Percentiles rank a stretch among this genome's conserved stretches.
These are phyloP conservation scores for Parasteatoda tepidariorum DNA, from an alignment of 1,140 invertebrate species.

Conservation along the genomic window DNA sequence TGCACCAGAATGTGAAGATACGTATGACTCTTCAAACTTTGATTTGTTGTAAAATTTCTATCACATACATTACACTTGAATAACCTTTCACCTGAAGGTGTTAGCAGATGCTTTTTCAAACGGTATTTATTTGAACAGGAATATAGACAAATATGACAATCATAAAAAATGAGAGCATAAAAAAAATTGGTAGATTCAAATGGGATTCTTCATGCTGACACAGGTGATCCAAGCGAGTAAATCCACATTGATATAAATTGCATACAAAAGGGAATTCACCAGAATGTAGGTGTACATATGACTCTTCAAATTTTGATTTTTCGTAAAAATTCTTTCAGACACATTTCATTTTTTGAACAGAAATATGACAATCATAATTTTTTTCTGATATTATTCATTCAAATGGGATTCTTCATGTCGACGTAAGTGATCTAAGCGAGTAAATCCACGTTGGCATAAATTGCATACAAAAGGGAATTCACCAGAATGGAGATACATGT, in stretches of 20 bases:
- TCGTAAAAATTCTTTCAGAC: constrained; percentile 8
- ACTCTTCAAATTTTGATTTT: constrained; percentile 15
- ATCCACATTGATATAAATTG: neutral
- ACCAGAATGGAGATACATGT: neutral
- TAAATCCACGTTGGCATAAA: neutral
- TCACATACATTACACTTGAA: constrained; percentile 63
- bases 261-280: neutral
- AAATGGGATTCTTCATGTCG: neutral
- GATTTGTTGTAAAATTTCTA: constrained; percentile 23
- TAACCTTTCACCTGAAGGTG: constrained; percentile 69
- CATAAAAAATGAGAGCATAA: too few species aligned
- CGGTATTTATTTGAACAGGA: neutral
- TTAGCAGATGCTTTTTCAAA: constrained; percentile 66
- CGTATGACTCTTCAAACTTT: constrained; percentile 6
- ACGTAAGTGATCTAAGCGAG: neutral
- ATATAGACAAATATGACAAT: constrained; percentile 67
- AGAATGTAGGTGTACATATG: neutral
- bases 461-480: neutral
- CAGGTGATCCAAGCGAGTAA: neutral
- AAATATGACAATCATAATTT: too few species aligned
- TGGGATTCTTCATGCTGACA: neutral
- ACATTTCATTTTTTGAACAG: constrained; percentile 61
- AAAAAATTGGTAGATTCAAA: too few species aligned
- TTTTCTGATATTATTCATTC: too few species aligned
- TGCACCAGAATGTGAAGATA: neutral